Evolutionary conservation across 2,888 invertebrate species (phyloP), one percentile per base, ranked within the genome.

Genomic region (Philonicus albiceps): DNA sequence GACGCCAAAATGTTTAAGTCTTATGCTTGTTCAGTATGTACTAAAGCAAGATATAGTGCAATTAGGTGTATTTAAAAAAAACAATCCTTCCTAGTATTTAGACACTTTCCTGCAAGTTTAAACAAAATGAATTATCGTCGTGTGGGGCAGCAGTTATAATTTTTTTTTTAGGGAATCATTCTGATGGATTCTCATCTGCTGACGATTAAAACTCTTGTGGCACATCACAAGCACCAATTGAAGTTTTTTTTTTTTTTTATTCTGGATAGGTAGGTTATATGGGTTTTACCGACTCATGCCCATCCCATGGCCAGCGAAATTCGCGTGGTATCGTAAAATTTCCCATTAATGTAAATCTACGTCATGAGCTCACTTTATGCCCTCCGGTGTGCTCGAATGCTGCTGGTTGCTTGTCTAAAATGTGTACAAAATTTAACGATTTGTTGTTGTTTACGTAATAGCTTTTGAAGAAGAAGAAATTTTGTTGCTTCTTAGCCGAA

Each of bases 301-400:
- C n/a, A 49, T n/a, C 27, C 11, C 22, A 37, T 37, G 19, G 22
- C 34, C 8, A 40, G 22, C 40, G 64, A 64, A 76, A 11, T 40
- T 76, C 76, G 43, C 76, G 76, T 76, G 76, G 40, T 40, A 13
- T 76, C 76, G 34, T 76, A 76, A 76, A 76, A 43, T 22, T n/a
- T 40, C 22, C 76, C 76, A 76, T 76, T 22, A 76, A 37, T 34
- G 37, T 76, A 40, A 22, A 76, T 64, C 19, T 8, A 64, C 64
- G 19, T 64, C 64, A 27, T 64, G 22, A 8, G 64, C 64, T 64
- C 27, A 11, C 22, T 64, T 7, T 22, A 27, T 64, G 22, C 27
- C 64, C 64, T 64, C 27, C 27, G 64, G 19, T 64, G 8, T 7
- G 27, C 22, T 19, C 27, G 3, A 27, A 64, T 64, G 64, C 2